Evolutionary conservation across 2,797 vertebrate genomes (phyloP).

Genomic region (Phalloptychus januarius): DNA sequence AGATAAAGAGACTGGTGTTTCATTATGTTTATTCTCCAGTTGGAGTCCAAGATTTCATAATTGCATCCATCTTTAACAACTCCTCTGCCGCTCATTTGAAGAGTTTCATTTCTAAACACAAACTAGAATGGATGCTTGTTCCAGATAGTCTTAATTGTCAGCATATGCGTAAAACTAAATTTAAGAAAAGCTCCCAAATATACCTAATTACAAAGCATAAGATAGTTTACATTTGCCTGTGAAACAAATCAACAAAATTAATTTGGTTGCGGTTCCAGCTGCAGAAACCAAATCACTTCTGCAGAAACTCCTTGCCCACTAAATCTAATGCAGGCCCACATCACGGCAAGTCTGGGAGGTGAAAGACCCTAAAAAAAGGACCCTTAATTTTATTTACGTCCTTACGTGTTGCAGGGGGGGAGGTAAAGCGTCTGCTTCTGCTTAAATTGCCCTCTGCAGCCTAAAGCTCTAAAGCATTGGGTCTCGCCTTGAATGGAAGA

Average conservation of each 20-base stretch:
- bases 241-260: conserved; percentile 69
- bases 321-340: conserved; percentile 68
- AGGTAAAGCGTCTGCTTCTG: conserved; percentile 32
- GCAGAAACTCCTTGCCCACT: conserved; percentile 61
- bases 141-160: conserved; percentile 39
- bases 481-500: conserved; percentile 45
- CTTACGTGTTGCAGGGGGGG: conserved; percentile 38
- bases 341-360: conserved; percentile 47
- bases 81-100: conserved; percentile 16
- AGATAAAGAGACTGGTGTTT: conserved; percentile 11
- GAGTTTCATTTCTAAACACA: conserved; percentile 30
- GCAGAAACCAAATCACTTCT: conserved; percentile 63
- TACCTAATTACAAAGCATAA: conserved; percentile 53
- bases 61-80: conserved; percentile 34
- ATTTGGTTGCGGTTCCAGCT: conserved; percentile 60
- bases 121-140: conserved; percentile 24
- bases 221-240: conserved; percentile 64
- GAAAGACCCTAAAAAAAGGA: conserved; percentile 53
- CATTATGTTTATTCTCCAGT: conserved; percentile 27
- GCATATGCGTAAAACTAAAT: conserved; percentile 42
- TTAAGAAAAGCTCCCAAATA: conserved; percentile 38
- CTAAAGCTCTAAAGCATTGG: conserved; percentile 27
- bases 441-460: conserved; percentile 53
- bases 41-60: conserved; percentile 41
- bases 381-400: conserved; percentile 69